These are phyloP conservation scores for Atrina japonica DNA, from an alignment of 2,888 invertebrate genomes.

Conservation along the genomic window DNA sequence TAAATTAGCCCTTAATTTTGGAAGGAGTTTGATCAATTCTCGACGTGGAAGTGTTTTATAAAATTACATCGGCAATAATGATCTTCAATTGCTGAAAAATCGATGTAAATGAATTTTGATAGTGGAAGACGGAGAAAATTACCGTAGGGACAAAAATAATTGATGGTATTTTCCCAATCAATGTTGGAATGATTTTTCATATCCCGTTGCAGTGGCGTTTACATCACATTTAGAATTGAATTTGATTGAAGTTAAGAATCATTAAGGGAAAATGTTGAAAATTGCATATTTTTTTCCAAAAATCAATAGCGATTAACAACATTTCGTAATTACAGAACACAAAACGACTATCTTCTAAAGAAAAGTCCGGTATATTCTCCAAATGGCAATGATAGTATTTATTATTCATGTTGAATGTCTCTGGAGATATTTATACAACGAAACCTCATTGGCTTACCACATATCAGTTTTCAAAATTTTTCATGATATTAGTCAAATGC, in stretches of 20 bases:
- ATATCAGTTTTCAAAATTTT: no score
- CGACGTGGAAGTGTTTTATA: conserved; percentile 32
- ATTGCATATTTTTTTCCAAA: conserved; percentile 4
- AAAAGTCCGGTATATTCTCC: no score
- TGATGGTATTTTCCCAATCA: conserved; percentile 39
- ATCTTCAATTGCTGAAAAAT: conserved; percentile 29
- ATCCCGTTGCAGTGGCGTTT: conserved; percentile 35
- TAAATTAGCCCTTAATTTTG: conserved; percentile 29
- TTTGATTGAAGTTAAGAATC: conserved; percentile 34
- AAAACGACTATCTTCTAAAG: no score
- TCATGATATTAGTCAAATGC: no score
- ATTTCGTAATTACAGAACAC: no score
- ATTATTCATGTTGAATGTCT: no score
- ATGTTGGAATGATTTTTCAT: conserved; percentile 27
- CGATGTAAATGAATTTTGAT: conserved; percentile 43
- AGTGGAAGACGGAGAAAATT: conserved; percentile 35
- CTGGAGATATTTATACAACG: no score
- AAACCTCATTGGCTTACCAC: no score
- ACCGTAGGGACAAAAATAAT: conserved; percentile 38
- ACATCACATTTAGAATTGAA: conserved; percentile 32
- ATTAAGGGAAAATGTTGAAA: conserved; percentile 27
- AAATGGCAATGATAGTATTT: no score
- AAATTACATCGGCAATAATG: conserved; percentile 35
- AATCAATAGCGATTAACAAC: no score
- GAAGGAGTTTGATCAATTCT: conserved; percentile 19